These are phyloP conservation scores for Caenorhabditis japonica DNA, from an alignment of 2,888 invertebrate genomes.

Conservation along the genomic window DNA sequence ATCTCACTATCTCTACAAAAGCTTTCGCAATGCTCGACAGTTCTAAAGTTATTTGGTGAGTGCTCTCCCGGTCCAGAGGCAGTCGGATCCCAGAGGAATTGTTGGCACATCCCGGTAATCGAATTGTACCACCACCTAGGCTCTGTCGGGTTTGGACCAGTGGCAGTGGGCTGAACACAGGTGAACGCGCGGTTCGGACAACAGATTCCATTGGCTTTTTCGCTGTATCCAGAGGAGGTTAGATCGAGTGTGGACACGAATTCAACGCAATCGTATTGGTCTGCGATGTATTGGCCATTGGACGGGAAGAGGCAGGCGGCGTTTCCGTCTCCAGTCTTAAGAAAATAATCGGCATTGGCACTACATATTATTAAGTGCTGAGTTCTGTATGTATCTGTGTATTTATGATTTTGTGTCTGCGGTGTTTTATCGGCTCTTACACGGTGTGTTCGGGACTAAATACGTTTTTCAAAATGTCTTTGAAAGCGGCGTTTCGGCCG, in stretches of 20 bases:
- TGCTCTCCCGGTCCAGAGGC: conserved; percentile 67
- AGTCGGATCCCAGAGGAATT: conserved; percentile 70
- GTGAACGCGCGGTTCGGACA: conserved; percentile 70
- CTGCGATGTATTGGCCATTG: conserved; percentile 66
- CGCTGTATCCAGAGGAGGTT: conserved; percentile 64
- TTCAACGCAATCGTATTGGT: conserved; percentile 70
- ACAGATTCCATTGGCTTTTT: conserved; percentile 69
- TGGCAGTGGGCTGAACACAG: conserved; percentile 68
- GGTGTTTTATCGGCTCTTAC: too few species aligned
- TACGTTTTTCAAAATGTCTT: too few species aligned
- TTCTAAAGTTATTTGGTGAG: conserved; percentile 69
- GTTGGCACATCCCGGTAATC: conserved; percentile 68
- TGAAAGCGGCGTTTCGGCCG: too few species aligned
- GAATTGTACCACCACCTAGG: conserved; percentile 69
- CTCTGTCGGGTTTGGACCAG: conserved; percentile 70
- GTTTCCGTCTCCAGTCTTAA: conserved; percentile 65
- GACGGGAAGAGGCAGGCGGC: conserved; percentile 68
- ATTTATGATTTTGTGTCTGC: too few species aligned
- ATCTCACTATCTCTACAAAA: conserved; percentile 65
- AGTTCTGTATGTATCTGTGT: too few species aligned
- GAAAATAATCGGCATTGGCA: too few species aligned
- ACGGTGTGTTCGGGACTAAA: too few species aligned
- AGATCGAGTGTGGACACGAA: conserved; percentile 67
- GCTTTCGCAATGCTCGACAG: conserved; percentile 68
- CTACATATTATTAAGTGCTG: too few species aligned